Base-by-base conservation (phyloP, 2,888 invertebrate species). In the Copidosoma aretas region DNA sequence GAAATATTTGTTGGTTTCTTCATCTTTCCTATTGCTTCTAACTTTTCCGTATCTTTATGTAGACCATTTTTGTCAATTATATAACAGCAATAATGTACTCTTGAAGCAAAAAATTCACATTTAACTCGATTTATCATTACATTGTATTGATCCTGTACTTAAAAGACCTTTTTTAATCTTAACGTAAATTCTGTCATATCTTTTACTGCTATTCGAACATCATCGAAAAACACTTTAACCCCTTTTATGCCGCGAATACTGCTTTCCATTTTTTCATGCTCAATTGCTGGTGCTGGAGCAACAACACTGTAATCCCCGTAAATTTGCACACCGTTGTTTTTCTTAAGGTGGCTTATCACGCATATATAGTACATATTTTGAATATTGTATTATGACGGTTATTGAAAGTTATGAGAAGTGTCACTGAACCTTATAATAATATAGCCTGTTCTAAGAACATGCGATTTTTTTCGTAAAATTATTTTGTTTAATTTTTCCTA, bases 281-380 rank as follows among this genome's bases (percentile, higher is more conserved):
- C 58, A 10, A 58, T 51, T 15, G 41, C 58, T 10, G 64, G 59
- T 17, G 59, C 64, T 5, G 58, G 17, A 17, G 58, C 49, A 10
- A 59, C 17, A n/a, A 57, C 58, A 22, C n/a, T 21, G 39, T 5
- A 58, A 10, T 17, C 59, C 41, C 1, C 19, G 10, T n/a, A n/a
- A n/a, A n/a, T n/a, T n/a, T n/a, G n/a, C n/a, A n/a, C n/a, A n/a
- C n/a, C n/a, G n/a, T n/a, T n/a, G n/a, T n/a, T n/a, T n/a, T n/a
- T n/a, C n/a, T n/a, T n/a, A n/a, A n/a, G n/a, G n/a, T n/a, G n/a
- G n/a, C n/a, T n/a, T n/a, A n/a, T n/a, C n/a, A 10, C 19, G 24
- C 24, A 25, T 51, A 60, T 60, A 76, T 49, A 77, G 59, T 0
- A 76, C 77, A 62, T 76, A 70, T 64, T 78, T 77, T 74, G 1